phyloP scores from a whole-genome alignment of 2,888 invertebrate genomes.

The Lasiommata megera region DNA sequence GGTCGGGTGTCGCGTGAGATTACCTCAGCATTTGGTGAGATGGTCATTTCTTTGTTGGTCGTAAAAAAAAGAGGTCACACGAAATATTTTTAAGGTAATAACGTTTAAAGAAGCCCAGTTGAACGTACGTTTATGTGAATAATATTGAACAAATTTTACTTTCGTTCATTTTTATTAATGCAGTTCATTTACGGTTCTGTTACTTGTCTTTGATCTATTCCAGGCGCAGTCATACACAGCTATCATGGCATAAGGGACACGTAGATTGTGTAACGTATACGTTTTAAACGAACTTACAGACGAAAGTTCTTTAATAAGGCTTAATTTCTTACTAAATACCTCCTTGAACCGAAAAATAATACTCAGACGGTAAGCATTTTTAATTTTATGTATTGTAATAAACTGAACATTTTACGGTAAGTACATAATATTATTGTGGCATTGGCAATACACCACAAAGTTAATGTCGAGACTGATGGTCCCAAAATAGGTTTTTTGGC shows the following conservation, averaged over 20 bases:
- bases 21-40: slow-evolving; percentile 16
- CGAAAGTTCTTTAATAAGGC: too few relatives aligned
- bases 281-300: too few relatives aligned
- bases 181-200: slow-evolving; percentile 1
- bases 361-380: background rate
- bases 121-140: background rate
- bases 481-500: slow-evolving; percentile 42
- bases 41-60: slow-evolving; percentile 6
- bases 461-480: slow-evolving; percentile 34
- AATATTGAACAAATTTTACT: background rate
- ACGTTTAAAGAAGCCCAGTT: background rate
- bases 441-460: slow-evolving; percentile 40
- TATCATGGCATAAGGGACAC: too few relatives aligned
- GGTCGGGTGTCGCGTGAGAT: slow-evolving; percentile 21
- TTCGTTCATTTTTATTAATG: background rate
- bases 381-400: slow-evolving; percentile 17
- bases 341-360: too few relatives aligned
- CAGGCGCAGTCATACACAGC: too few relatives aligned
- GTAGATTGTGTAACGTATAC: too few relatives aligned
- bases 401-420: slow-evolving; percentile 28
- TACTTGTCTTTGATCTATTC: too few relatives aligned
- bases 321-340: background rate
- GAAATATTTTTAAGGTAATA: slow-evolving; percentile 10
- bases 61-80: slow-evolving; percentile 11
- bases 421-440: slow-evolving; percentile 32